Conservation (phyloP, 2,113 vertebrate genomes). For the Nematolebias whitei region DNA sequence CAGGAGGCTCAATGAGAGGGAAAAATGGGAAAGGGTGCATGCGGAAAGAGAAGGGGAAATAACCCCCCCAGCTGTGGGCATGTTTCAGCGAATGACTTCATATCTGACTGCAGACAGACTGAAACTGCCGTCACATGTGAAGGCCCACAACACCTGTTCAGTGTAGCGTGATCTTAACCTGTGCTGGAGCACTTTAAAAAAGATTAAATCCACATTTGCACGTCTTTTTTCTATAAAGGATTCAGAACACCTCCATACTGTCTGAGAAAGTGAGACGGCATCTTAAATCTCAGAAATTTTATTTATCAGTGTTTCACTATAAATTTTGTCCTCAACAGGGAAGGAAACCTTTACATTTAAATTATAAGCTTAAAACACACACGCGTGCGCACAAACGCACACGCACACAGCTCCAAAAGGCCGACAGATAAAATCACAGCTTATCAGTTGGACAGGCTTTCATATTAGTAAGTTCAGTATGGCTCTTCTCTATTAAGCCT, state of each 20-base stretch:
- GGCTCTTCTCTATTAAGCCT: not conserved
- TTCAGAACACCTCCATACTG: no score
- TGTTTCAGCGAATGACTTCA: conserved; percentile 62
- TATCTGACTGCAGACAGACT: conserved; percentile 41
- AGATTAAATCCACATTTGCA: not conserved
- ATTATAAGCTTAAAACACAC: no score
- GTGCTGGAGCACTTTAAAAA: not conserved
- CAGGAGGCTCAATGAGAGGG: conserved; percentile 12
- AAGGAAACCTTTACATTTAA: not conserved
- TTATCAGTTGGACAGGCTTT: no score
- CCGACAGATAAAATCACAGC: no score
- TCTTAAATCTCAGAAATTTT: not conserved
- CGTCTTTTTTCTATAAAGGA: not conserved
- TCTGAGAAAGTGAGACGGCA: not conserved
- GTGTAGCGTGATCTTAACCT: conserved; percentile 2
- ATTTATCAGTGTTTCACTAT: no score
- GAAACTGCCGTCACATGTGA: not conserved
- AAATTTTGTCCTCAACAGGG: not conserved
- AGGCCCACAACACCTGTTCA: conserved; percentile 7
- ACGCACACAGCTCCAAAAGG: no score
- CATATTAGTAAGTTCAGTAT: not conserved
- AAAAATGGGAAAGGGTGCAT: conserved; percentile 30
- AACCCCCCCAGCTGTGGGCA: conserved; percentile 48
- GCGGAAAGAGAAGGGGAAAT: not conserved
- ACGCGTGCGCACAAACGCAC: no score